These are phyloP conservation scores for Apotomis capreana DNA, from an alignment of 2,888 invertebrate species.

Conservation along the genomic window DNA sequence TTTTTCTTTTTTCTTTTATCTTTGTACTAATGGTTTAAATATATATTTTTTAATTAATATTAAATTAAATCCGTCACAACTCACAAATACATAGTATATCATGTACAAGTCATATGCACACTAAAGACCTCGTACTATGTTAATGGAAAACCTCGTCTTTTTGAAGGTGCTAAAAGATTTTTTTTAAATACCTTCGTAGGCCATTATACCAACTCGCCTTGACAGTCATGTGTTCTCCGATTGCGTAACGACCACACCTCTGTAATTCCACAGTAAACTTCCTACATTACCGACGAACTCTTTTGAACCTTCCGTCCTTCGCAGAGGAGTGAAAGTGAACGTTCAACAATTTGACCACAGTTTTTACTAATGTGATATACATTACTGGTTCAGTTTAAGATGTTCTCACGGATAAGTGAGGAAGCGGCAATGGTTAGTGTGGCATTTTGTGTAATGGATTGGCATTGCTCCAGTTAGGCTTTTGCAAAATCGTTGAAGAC, in stretches of 20 bases:
- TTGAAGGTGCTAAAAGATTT: background rate
- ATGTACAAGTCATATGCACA: too few species aligned
- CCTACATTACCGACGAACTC: conserved; percentile 35
- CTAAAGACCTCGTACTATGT: background rate
- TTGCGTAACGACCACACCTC: conserved; percentile 39
- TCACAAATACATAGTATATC: too few species aligned
- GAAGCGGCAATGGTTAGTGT: conserved; percentile 28
- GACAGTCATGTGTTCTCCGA: conserved; percentile 28
- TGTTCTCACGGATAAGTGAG: background rate
- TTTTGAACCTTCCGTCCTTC: conserved; percentile 36
- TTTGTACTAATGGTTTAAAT: too few species aligned
- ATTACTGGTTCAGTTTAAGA: conserved; percentile 17
- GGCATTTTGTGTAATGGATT: conserved; percentile 26
- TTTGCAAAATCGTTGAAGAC: conserved; percentile 36
- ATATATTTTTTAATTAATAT: too few species aligned
- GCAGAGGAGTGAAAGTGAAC: conserved; percentile 28
- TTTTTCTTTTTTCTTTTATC: too few species aligned
- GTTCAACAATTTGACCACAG: conserved; percentile 1
- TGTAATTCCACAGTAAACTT: conserved; percentile 20
- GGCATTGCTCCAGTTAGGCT: conserved; percentile 39
- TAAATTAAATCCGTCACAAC: too few species aligned
- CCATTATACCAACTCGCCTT: conserved; percentile 27
- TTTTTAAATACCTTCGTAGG: background rate
- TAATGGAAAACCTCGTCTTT: background rate
- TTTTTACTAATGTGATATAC: conserved; percentile 13